phyloP scores from a whole-genome alignment of 2,797 vertebrate genomes.

The Dendrocincla tyrannina region DNA sequence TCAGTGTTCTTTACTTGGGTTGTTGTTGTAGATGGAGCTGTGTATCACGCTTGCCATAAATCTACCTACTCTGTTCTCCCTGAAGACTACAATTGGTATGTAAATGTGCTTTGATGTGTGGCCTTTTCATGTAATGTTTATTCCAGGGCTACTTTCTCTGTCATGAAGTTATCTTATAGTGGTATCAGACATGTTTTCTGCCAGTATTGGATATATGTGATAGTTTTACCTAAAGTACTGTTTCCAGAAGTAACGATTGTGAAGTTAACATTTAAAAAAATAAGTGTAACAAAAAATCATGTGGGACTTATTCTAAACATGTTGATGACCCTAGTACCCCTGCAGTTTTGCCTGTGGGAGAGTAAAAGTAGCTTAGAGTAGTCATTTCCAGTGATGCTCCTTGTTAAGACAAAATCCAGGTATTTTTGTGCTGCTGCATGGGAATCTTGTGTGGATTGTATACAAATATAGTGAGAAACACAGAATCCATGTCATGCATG shows the following conservation, averaged over 20 bases:
- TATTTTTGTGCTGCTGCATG: background rate
- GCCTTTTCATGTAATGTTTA: background rate
- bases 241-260: background rate
- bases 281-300: background rate
- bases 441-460: background rate
- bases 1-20: background rate
- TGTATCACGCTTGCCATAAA: constrained; percentile 45
- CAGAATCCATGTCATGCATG: accelerated
- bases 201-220: background rate
- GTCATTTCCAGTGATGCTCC: background rate
- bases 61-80: constrained; percentile 77
- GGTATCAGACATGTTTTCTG: background rate
- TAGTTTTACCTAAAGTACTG: background rate
- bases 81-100: constrained; percentile 82
- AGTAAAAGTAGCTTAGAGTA: background rate
- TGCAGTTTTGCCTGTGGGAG: background rate
- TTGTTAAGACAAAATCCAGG: background rate
- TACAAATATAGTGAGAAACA: background rate
- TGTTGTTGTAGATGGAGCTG: constrained; percentile 60
- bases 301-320: background rate
- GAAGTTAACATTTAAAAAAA: background rate
- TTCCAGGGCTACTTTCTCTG: background rate
- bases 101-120: background rate
- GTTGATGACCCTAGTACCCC: background rate
- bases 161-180: accelerated